Conservation (phyloP, 2,888 invertebrate species). For the Oxycera nigricornis region DNA sequence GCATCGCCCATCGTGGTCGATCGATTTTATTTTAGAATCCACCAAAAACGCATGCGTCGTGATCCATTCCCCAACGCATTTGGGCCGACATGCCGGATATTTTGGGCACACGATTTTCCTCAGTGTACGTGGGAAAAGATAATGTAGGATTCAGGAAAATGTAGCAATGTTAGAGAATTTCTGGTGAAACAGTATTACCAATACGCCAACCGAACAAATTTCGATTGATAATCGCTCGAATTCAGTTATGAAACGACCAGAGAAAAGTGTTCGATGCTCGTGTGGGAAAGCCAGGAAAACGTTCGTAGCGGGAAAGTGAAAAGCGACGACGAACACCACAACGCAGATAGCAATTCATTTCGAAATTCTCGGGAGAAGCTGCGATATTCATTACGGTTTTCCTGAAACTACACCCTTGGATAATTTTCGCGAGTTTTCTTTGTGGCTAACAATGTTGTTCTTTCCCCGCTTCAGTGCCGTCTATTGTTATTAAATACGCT, state of each 20-base stretch:
- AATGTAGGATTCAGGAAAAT: background rate
- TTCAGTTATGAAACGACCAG: background rate
- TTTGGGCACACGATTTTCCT: background rate
- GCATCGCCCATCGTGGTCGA: background rate
- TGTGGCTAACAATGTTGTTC: background rate
- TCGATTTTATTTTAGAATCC: background rate
- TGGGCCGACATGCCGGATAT: background rate
- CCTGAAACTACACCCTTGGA: background rate
- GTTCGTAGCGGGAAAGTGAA: background rate
- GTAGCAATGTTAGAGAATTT: background rate
- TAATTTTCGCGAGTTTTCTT: slow-evolving; percentile 5
- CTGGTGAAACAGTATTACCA: too few species aligned
- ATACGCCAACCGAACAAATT: background rate
- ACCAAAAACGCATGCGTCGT: background rate
- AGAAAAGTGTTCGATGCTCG: background rate
- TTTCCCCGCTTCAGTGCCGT: background rate
- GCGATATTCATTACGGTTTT: background rate
- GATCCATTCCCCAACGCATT: background rate
- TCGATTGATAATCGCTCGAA: background rate
- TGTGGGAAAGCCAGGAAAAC: background rate
- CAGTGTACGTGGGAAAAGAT: background rate
- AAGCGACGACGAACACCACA: background rate
- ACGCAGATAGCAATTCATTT: background rate
- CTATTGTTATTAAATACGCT: background rate
- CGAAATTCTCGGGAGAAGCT: background rate